Base-by-base conservation (phyloP, 2,113 vertebrate species). In the Heteronetta atricapilla region DNA sequence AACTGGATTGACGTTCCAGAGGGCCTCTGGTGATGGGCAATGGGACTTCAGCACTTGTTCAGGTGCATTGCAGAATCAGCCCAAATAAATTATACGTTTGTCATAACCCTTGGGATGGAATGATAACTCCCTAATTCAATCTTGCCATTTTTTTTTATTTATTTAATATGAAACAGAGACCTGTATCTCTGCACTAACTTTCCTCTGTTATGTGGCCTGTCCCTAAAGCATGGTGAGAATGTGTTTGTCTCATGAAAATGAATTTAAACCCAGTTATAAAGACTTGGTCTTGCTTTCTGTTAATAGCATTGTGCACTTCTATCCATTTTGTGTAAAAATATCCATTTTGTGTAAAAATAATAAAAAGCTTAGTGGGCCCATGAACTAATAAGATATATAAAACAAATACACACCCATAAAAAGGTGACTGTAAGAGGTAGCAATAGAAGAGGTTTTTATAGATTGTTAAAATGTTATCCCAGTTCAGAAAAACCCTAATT, bases 1-100 rank as follows among this genome's bases (percentile, higher is more conserved):
- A 81, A 0, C 33, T 34, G 23, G 16, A 11, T 2, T 48, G n/a
- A 11, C 38, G 9, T 70, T 83, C n/a, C 33, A 76, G 67, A 58
- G 53, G 17, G 20, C 10, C 11, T 72, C n/a, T 87, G 52, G 52
- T 48, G 40, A 48, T 4, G 31, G 52, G 33, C 73, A 76, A 0
- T 7, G 23, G 36, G 42, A 59, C 44, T 36, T 46, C 13, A n/a
- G 53, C 3, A 0, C 68, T 79, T 63, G n/a, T 80, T 82, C 70
- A 73, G 64, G 74, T 48, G 38, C 31, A 23, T 68, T 68, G 25
- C 38, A 69, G 50, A 70, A 33, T 63, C 55, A 53, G 55, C 73
- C 53, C 77, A 46, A 58, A 68, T 80, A 28, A 66, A 70, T 36
- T 59, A 29, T 25, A 19, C 0, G 0, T 58, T 79, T 0, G 0